phyloP scores from a whole-genome alignment of 2,797 vertebrate species.

The Malurus splendens region DNA sequence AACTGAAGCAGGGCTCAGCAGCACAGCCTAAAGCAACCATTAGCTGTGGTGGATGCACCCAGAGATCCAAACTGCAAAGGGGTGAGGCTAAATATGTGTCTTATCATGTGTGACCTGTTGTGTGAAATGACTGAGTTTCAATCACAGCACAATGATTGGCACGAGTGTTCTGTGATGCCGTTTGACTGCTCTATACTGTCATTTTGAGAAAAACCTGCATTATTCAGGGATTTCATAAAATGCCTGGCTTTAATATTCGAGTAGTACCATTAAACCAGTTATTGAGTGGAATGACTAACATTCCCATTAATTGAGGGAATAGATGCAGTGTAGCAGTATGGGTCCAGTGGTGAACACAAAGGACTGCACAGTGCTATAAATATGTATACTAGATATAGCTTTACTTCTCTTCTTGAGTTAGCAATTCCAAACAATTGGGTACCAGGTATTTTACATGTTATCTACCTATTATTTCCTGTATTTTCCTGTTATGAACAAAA shows the following conservation, averaged over 20 bases:
- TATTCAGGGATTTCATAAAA: neutral
- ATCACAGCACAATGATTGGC: neutral
- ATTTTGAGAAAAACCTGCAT: neutral
- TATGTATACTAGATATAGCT: neutral
- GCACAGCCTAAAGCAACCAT: neutral
- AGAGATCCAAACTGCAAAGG: neutral
- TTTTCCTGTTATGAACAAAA: neutral
- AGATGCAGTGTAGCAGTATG: neutral
- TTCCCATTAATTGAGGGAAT: neutral
- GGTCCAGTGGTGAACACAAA: neutral
- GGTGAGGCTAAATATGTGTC: neutral
- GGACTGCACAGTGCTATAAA: neutral
- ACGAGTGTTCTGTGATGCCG: rapidly evolving
- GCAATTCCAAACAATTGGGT: neutral
- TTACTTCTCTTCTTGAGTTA: neutral
- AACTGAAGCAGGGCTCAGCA: neutral
- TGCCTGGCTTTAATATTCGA: neutral
- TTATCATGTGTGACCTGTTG: neutral
- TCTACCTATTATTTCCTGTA: neutral
- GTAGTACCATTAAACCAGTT: neutral
- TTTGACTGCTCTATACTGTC: neutral
- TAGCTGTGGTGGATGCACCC: neutral
- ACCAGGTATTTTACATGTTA: neutral
- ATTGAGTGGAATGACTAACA: neutral
- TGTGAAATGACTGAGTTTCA: neutral